Evolutionary conservation across 2,113 vertebrate species (phyloP).

Genomic region (Ochotona princeps): DNA sequence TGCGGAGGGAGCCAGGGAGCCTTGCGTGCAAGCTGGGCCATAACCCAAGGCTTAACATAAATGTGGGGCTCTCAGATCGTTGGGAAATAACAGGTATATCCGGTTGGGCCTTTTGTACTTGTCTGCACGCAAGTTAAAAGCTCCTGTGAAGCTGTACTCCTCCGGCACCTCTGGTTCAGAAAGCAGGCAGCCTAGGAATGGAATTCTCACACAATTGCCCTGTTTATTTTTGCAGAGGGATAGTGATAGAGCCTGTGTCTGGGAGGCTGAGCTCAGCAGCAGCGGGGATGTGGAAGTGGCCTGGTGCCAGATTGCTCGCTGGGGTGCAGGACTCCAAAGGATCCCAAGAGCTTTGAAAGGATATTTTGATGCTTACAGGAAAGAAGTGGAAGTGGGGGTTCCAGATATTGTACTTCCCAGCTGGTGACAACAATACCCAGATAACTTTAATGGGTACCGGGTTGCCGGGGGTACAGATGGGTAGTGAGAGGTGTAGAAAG

Average conservation of each 20-base stretch:
- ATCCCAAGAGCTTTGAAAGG: background rate
- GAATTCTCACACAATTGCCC: slow-evolving; percentile 78
- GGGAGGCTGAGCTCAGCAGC: slow-evolving; percentile 73
- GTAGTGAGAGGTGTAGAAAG: background rate
- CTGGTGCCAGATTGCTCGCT: slow-evolving; percentile 43
- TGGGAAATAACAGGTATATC: slow-evolving; percentile 93
- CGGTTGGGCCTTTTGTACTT: slow-evolving; percentile 87
- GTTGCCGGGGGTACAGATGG: background rate
- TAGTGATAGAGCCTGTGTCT: slow-evolving; percentile 62
- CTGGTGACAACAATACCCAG: background rate
- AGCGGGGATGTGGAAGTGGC: slow-evolving; percentile 55
- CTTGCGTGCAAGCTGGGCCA: slow-evolving; percentile 90
- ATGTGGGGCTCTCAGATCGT: slow-evolving; percentile 88
- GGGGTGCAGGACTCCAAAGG: background rate
- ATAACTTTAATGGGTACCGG: background rate
- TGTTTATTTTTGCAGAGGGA: slow-evolving; percentile 81
- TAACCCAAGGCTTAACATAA: slow-evolving; percentile 90
- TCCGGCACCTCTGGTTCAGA: slow-evolving; percentile 80
- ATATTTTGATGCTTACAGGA: background rate
- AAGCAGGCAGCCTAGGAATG: slow-evolving; percentile 79
- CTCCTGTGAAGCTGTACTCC: slow-evolving; percentile 84
- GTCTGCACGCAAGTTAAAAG: slow-evolving; percentile 88
- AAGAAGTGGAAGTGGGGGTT: too few relatives aligned
- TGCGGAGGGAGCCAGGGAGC: slow-evolving; percentile 80
- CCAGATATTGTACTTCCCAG: background rate